Conservation (phyloP, 2,888 invertebrate species). For the Helicoverpa assulta region DNA sequence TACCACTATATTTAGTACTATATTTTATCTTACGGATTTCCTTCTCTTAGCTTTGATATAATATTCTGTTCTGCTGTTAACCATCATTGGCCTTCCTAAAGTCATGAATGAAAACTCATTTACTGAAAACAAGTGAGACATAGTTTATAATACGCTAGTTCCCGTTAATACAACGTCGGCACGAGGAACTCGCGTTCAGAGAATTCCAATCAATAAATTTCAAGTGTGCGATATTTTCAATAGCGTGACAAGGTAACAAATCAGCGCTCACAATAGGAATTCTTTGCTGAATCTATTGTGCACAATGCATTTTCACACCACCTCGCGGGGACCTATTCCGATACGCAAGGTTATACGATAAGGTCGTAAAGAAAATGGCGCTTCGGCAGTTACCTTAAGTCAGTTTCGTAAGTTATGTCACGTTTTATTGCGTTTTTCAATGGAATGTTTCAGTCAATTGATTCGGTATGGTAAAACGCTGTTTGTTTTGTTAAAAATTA, state of each 20-base stretch:
- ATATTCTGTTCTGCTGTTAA: neutral
- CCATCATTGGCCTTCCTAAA: neutral
- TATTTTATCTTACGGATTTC: too few species aligned
- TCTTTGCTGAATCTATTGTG: constrained; percentile 65
- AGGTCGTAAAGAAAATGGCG: constrained; percentile 56
- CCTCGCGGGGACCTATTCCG: constrained; percentile 34
- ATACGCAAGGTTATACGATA: constrained; percentile 48
- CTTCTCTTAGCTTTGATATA: neutral
- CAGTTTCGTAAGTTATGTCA: constrained; percentile 50
- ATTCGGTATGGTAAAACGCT: constrained; percentile 30
- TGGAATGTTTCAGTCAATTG: constrained; percentile 37
- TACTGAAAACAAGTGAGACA: neutral
- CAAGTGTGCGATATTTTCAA: constrained; percentile 64
- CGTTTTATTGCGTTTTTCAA: constrained; percentile 39
- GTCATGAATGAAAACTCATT: neutral
- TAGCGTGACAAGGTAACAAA: constrained; percentile 66
- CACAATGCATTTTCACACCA: constrained; percentile 62
- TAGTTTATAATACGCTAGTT: constrained; percentile 50
- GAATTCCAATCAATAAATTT: constrained; percentile 61
- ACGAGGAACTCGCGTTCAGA: constrained; percentile 28
- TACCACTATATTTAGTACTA: too few species aligned
- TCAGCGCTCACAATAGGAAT: constrained; percentile 69
- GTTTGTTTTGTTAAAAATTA: constrained; percentile 30
- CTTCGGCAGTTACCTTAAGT: constrained; percentile 43
- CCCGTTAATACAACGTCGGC: constrained; percentile 32